A percentile compares a stretch with the other conserved stretches of the same genome.
phyloP scores from a whole-genome alignment of 2,888 invertebrate genomes.

The Dolichopus griseipennis region DNA sequence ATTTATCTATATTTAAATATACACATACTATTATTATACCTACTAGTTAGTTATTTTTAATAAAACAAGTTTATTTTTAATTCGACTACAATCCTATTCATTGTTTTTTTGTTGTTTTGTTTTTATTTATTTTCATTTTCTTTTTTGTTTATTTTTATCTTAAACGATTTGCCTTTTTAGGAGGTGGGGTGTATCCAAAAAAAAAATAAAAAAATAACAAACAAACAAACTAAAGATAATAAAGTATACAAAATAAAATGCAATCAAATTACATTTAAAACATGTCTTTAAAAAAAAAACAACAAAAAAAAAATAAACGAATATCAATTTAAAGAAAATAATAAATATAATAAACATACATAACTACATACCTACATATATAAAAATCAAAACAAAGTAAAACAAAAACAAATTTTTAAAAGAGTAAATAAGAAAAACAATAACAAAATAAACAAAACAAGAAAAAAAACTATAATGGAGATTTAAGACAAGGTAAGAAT shows the following conservation, averaged over 20 bases:
- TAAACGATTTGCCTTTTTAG: conserved; percentile 2
- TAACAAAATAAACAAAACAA: background rate
- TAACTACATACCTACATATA: no score
- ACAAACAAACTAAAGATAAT: background rate
- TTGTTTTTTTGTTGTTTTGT: background rate
- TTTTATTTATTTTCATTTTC: no score
- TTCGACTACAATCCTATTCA: background rate
- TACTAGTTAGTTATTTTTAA: background rate
- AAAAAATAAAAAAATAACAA: background rate
- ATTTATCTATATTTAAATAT: no score
- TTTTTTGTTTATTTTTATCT: background rate
- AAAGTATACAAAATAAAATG: background rate
- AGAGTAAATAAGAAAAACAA: no score
- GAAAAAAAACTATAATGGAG: background rate
- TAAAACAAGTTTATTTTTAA: background rate
- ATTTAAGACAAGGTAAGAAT: background rate
- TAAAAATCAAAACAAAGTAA: no score
- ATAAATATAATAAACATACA: no score
- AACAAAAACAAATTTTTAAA: background rate
- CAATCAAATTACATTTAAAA: background rate
- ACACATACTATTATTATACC: no score
- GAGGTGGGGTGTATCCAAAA: background rate
- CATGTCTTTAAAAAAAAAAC: background rate
- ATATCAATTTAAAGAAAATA: background rate
- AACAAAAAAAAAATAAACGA: background rate